Evolutionary conservation across 2,113 vertebrate species (phyloP).

Genomic region (Manacus vitellinus): DNA sequence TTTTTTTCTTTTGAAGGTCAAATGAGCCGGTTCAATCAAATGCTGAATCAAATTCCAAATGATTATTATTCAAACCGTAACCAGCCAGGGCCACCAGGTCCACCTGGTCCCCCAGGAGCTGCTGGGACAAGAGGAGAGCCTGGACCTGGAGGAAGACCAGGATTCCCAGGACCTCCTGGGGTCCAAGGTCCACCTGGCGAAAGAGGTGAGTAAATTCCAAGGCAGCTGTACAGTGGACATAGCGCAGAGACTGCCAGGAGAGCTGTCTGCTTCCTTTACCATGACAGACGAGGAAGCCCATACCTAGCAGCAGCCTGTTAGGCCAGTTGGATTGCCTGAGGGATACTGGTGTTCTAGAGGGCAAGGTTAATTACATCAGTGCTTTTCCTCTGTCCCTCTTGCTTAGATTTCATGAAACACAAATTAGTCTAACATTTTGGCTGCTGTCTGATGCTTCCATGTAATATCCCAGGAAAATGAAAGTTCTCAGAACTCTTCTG

Average conservation of each 20-base stretch:
- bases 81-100: constrained; percentile 88
- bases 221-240: background rate
- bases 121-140: constrained; percentile 88
- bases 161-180: constrained; percentile 90
- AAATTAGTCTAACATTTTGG: background rate
- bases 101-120: constrained; percentile 82
- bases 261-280: background rate
- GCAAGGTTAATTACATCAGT: background rate
- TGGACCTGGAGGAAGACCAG: constrained; percentile 85
- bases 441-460: background rate
- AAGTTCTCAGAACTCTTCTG: constrained; percentile 6
- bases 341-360: background rate
- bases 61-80: constrained; percentile 84
- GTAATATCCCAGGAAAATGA: constrained; percentile 10
- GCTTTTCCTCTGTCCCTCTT: background rate
- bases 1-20: constrained; percentile 78
- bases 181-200: constrained; percentile 88
- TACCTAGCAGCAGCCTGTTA: background rate
- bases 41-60: constrained; percentile 95
- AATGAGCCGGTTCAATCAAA: constrained; percentile 90
- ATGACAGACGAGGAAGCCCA: background rate
- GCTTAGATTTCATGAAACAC: background rate
- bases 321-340: background rate
- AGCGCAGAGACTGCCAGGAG: background rate
- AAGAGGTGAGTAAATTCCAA: constrained; percentile 76